A percentile compares a stretch with the other conserved stretches of the same genome.
These are phyloP conservation scores for Ceryle rudis DNA, from an alignment of 2,797 vertebrate species.

Conservation along the genomic window DNA sequence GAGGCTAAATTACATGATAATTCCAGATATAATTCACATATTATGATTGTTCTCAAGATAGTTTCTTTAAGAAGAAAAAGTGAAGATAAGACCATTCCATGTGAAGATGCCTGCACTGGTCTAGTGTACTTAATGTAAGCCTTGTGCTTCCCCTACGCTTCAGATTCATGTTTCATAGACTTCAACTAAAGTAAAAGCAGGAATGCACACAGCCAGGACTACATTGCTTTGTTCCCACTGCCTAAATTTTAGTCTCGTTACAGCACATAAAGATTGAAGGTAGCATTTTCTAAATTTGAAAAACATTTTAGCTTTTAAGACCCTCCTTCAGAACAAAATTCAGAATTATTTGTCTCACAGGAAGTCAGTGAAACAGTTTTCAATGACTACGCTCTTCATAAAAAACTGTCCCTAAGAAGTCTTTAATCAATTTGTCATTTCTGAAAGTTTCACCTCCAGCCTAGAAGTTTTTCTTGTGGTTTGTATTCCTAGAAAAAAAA, in stretches of 20 bases:
- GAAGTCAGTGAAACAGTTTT: neutral
- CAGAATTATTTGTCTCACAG: neutral
- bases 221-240: neutral
- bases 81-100: neutral
- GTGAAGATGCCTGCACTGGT: neutral
- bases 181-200: neutral
- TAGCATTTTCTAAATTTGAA: neutral
- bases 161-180: neutral
- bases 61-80: neutral
- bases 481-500: neutral
- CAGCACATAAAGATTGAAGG: neutral
- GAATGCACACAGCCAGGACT: neutral
- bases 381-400: neutral
- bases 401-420: neutral
- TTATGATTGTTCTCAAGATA: neutral
- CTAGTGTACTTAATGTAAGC: neutral
- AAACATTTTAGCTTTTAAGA: neutral
- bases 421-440: neutral
- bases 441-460: neutral
- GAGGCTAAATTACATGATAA: neutral
- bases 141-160: neutral
- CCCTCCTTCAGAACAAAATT: neutral
- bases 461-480: neutral
- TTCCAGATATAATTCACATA: neutral
- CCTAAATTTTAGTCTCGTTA: neutral